These are phyloP conservation scores for Myotis lucifugus DNA, from an alignment of 2,113 vertebrate genomes.

Conservation along the genomic window DNA sequence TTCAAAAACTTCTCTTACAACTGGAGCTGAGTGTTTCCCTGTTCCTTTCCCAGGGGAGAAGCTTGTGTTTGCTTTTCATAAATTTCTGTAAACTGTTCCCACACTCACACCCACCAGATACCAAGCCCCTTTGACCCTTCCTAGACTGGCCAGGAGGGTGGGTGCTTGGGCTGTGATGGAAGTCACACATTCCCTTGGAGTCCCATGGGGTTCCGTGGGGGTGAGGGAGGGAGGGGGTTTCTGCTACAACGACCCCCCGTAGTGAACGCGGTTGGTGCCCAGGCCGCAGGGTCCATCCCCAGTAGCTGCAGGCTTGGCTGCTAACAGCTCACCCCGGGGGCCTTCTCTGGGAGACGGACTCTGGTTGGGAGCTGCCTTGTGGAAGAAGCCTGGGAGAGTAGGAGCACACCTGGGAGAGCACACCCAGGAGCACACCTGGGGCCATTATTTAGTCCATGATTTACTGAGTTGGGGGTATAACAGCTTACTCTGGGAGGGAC, in stretches of 20 bases:
- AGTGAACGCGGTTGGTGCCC: too few species aligned
- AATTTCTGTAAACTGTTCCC: conserved; percentile 71
- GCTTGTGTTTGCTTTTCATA: conserved; percentile 63
- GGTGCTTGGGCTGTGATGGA: background rate
- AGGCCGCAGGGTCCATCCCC: background rate
- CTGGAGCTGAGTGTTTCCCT: conserved; percentile 60
- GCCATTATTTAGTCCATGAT: background rate
- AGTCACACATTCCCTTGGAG: background rate
- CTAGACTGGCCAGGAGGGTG: background rate
- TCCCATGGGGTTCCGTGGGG: background rate
- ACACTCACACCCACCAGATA: conserved; percentile 61
- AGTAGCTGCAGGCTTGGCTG: background rate
- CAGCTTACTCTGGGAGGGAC: background rate
- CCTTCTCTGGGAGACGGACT: background rate
- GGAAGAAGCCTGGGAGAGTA: background rate
- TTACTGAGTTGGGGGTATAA: background rate
- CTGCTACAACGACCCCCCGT: background rate
- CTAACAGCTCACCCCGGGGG: background rate
- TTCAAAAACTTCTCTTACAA: conserved; percentile 66
- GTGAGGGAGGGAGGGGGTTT: background rate
- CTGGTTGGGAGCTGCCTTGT: background rate
- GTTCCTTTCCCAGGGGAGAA: conserved; percentile 59
- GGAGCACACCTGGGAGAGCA: background rate
- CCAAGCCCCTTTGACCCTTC: background rate
- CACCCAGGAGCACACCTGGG: background rate